Evolutionary conservation across 2,113 vertebrate genomes (phyloP), one percentile per base, ranked within the genome.

Genomic region (Cyphomyrus discorhynchus): DNA sequence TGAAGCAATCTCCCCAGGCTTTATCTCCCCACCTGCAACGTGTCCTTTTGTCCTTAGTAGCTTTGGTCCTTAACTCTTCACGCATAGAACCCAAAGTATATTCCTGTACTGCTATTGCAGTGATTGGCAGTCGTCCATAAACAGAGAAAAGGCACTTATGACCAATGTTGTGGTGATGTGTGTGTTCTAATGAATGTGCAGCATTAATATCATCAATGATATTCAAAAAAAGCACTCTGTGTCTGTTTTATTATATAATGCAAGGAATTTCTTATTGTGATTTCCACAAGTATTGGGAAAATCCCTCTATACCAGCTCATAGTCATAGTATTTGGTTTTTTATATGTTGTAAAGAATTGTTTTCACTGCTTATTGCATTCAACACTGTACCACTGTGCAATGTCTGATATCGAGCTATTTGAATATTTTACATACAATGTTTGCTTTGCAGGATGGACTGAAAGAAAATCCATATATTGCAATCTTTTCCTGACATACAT

Each of bases 131-230:
- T 90, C 92, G 92, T 92, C 94, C 52, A 87, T 89, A 87, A 62
- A 92, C 90, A 94, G 90, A 93, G 93, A 93, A 93, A 95, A 95
- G 96, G 95, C 96, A 96, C 95, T 97, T 96, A 95, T 94, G 96
- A 93, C 94, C 96, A 93, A 94, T 95, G 94, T 93, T 94, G 92
- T 94, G 94, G 87, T 88, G 66, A 24, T 49, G n/a, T 92, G 92
- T 94, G 92, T 92, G 92, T 95, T 94, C 92, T 94, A 92, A 93
- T 93, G 93, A 96, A 95, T 96, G 94, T 95, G 96, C 95, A 94
- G 93, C 94, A 91, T 91, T 92, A 88, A 92, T 93, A 86, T 94
- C 88, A 89, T 89, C 90, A 92, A n/a, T 84, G 53, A 52, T 50
- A 52, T 70, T 70, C 45, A 74, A 19, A 86, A 53, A 62, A 49